phyloP scores from a whole-genome alignment of 2,888 invertebrate genomes.

The Mesorhabditis spiculigera region DNA sequence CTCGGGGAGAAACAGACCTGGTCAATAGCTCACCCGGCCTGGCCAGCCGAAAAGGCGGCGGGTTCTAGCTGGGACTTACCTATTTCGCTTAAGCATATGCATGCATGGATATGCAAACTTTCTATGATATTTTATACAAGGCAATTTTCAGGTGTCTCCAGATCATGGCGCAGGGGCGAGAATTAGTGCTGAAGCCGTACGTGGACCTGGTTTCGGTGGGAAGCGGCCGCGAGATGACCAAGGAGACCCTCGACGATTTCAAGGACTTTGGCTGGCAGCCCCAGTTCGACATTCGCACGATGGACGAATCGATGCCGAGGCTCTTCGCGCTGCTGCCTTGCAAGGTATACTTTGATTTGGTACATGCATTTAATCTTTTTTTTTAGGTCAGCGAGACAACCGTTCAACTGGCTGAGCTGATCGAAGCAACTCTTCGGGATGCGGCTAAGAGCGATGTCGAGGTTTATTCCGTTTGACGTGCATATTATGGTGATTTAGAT shows the following conservation, averaged over 20 bases:
- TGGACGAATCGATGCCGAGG: background rate
- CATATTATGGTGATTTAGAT: conserved; percentile 3
- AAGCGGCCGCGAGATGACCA: background rate
- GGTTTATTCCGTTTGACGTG: background rate
- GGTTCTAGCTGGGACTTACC: too few species aligned
- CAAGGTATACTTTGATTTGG: background rate
- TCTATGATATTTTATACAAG: too few species aligned
- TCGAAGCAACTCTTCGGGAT: background rate
- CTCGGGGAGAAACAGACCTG: too few species aligned
- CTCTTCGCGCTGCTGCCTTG: background rate
- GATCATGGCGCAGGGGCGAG: background rate
- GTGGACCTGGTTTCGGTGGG: background rate
- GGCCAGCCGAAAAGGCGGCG: too few species aligned
- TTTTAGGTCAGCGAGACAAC: background rate
- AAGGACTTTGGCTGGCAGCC: conserved; percentile 1
- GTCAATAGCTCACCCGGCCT: too few species aligned
- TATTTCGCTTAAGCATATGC: too few species aligned
- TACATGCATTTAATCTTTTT: background rate
- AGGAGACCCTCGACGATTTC: background rate
- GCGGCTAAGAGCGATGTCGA: background rate
- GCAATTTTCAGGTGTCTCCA: background rate
- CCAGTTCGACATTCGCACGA: background rate
- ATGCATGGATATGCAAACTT: too few species aligned
- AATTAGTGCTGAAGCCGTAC: conserved; percentile 6
- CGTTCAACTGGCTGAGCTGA: background rate